Evolutionary conservation across 1,140 invertebrate species (phyloP), one percentile per base, ranked within the genome.

Genomic region (Tachypleus tridentatus): DNA sequence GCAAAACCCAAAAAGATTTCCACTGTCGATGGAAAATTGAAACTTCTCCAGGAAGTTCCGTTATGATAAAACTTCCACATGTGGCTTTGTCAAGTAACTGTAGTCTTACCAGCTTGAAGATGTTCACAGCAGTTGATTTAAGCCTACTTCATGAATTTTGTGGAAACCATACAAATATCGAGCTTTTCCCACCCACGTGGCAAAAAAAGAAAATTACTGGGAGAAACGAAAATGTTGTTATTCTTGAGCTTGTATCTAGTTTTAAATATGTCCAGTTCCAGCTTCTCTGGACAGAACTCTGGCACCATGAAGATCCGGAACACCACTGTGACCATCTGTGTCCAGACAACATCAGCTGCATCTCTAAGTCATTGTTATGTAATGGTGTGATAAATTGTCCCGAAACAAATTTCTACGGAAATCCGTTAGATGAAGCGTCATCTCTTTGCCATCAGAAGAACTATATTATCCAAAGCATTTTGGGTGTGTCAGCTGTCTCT

Each of bases 331-430:
- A 60, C 5, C 48, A 48, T 29, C n/a, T 48, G 58, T 60, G 58
- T 60, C n/a, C n/a, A 49, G 58, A 60, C 48, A 60, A 60, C 49
- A 11, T 47, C 10, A 60, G 11, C 4, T 60, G 58, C 49, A 47
- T 60, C 10, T 47, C 58, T 48, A 48, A 10, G 4, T 10, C 9
- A 3, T 48, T 48, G 10, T 49, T 60, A 10, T 60, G 58, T 48
- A 49, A 60, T 10, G 58, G 58, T 5, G 10, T 48, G 9, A 60
- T 60, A 9, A 49, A 60, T 49, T 60, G 58, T 29, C 58, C 58
- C 10, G 29, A 60, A 48, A 49, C n/a, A 48, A 48, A 48, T 49
- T 60, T 29, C 49, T 47, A 47, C n/a, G 58, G n/a, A 10, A 49
- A 60, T 49, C 58, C 58, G 5, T 48, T 60, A 29, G 58, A 60